Conservation (phyloP, 2,797 vertebrate species). For the Myotis pilosus region DNA sequence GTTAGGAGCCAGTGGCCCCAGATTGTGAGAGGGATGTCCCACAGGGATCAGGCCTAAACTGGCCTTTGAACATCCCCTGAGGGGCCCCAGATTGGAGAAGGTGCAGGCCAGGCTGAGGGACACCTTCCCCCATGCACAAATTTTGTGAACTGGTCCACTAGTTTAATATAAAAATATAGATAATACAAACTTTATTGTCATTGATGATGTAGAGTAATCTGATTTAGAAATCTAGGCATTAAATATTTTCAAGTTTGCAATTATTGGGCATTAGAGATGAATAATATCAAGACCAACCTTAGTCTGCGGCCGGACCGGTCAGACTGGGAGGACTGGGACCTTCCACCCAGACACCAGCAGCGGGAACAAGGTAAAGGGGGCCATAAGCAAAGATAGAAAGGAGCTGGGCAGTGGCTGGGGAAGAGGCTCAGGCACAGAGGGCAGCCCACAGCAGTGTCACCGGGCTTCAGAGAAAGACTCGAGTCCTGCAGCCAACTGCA, state of each 20-base stretch:
- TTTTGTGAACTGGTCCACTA: too few species aligned
- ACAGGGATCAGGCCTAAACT: too few species aligned
- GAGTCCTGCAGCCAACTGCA: accelerated
- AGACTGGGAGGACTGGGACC: neutral
- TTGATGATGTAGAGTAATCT: neutral
- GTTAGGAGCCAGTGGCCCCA: too few species aligned
- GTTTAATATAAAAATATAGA: neutral
- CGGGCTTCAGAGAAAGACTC: neutral
- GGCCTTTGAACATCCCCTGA: too few species aligned
- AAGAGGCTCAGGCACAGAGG: too few species aligned
- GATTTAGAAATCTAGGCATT: neutral
- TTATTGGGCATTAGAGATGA: neutral
- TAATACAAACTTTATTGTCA: neutral
- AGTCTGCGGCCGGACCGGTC: too few species aligned
- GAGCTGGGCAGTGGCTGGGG: accelerated
- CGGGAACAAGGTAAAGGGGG: accelerated
- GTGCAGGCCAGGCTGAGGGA: too few species aligned
- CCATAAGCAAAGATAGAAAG: neutral
- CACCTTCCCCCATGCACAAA: too few species aligned
- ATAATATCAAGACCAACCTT: neutral
- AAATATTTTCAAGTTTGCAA: neutral
- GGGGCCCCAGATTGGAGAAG: too few species aligned
- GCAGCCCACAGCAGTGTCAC: accelerated
- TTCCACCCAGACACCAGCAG: accelerated
- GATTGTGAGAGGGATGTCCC: too few species aligned